Base-by-base conservation (phyloP, 2,888 invertebrate species). In the Lepidochrysops patricia region DNA sequence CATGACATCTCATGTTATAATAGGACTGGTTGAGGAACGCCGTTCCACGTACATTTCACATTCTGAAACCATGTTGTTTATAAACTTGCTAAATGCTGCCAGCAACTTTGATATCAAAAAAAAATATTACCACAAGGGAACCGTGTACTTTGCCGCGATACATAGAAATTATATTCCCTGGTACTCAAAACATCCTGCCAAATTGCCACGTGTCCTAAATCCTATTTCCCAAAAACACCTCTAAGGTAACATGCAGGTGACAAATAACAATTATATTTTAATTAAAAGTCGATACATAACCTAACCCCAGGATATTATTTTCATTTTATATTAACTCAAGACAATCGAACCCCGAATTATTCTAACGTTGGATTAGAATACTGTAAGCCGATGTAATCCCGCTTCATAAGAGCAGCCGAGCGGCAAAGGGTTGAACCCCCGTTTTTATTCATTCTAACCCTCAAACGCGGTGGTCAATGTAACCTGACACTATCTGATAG, bases 401-500 rank as follows among this genome's bases (percentile, higher is more conserved):
- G 9, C 15, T 9, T 32, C 54, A 52, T 27, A 54, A 54, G 54
- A 54, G 54, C 32, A 54, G 15, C 50, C 60, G 58, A 43, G 59
- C 60, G 61, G 60, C 57, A 60, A 61, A 54, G 70, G 68, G 60
- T 60, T 64, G 64, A 68, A 71, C 75, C 82, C 82, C 73, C 71
- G 71, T 72, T 75, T 62, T 69, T 70, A 77, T 32, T 54, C 15
- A 77, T 75, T 71, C 70, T 66, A 70, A 71, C 76, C 75, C 79
- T 79, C 68, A 67, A 74, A 73, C 43, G 72, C 71, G 68, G 70
- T 76, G 83, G 84, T 84, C 85, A 84, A 70, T 71, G 80, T 76
- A 81, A 84, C 73, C 72, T 73, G 75, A 82, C 76, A 80, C 77
- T 72, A 63, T 59, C 62, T 52, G 60, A 66, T 63, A 60, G 59